Conservation (phyloP, 2,797 vertebrate species). For the Helarctos malayanus region DNA sequence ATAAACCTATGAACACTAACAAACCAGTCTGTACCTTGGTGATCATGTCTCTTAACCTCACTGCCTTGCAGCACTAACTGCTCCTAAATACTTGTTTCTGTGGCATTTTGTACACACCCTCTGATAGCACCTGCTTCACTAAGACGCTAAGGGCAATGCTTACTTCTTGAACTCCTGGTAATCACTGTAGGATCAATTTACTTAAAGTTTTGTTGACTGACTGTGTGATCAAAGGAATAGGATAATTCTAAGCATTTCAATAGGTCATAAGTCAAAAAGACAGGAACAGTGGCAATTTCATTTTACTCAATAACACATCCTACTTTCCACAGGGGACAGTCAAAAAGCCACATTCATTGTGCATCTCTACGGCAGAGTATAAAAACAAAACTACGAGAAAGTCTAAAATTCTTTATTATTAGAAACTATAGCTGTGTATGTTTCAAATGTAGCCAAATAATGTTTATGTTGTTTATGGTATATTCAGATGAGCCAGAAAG, state of each 20-base stretch:
- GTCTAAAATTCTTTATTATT: neutral
- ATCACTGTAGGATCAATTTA: slow-evolving; percentile 20
- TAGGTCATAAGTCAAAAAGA: neutral
- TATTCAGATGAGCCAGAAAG: neutral
- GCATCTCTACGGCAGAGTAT: neutral
- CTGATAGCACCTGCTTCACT: neutral
- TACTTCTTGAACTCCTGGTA: neutral
- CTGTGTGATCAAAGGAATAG: neutral
- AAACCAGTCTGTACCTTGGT: neutral
- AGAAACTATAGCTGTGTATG: neutral
- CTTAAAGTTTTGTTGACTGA: neutral
- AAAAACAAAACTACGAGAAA: neutral
- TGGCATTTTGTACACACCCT: neutral
- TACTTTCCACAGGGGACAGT: slow-evolving; percentile 8
- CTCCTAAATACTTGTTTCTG: neutral
- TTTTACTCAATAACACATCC: neutral
- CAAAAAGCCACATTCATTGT: neutral
- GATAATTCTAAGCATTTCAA: slow-evolving; percentile 28
- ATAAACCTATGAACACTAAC: neutral
- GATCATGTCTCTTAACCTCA: neutral
- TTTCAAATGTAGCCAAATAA: slow-evolving; percentile 3
- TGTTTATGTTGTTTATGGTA: slow-evolving; percentile 26
- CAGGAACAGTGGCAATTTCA: neutral
- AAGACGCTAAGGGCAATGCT: neutral
- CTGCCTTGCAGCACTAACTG: neutral